These are phyloP conservation scores for Goniozus legneri DNA, from an alignment of 1,140 invertebrate genomes.

Conservation along the genomic window DNA sequence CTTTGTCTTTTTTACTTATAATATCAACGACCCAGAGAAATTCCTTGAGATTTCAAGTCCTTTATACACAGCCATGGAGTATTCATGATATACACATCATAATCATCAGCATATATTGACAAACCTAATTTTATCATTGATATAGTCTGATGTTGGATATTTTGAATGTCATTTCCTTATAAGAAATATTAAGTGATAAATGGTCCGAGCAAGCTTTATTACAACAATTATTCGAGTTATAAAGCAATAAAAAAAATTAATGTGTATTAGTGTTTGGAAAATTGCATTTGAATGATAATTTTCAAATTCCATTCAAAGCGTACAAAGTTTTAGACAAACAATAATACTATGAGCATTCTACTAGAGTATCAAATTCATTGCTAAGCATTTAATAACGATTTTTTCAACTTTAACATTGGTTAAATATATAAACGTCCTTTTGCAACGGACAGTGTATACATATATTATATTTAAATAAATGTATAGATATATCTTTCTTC, in stretches of 20 bases:
- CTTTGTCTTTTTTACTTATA: too few species aligned
- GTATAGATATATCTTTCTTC: background rate
- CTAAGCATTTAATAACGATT: slow-evolving; percentile 16
- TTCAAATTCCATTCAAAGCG: too few species aligned
- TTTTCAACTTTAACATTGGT: slow-evolving; percentile 19
- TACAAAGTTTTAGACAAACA: too few species aligned
- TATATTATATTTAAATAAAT: slow-evolving; percentile 6
- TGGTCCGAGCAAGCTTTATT: too few species aligned
- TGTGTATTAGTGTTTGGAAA: too few species aligned
- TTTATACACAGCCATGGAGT: slow-evolving; percentile 45
- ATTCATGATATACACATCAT: too few species aligned
- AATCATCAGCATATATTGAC: slow-evolving; percentile 1
- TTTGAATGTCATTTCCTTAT: too few species aligned
- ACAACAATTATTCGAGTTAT: too few species aligned
- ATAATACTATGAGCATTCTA: slow-evolving; percentile 15
- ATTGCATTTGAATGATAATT: too few species aligned
- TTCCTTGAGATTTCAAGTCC: slow-evolving; percentile 30
- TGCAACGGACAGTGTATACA: slow-evolving; percentile 13
- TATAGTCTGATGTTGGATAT: too few species aligned
- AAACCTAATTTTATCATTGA: slow-evolving; percentile 1
- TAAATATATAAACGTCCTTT: slow-evolving; percentile 9
- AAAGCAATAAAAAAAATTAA: too few species aligned
- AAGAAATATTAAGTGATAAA: too few species aligned
- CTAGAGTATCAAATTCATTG: slow-evolving; percentile 13
- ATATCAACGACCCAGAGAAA: slow-evolving; percentile 15